Percentiles rank a stretch among this genome's conserved stretches.
Evolutionary conservation across 2,888 invertebrate species (phyloP).

Genomic region (Calameuta pallipes): DNA sequence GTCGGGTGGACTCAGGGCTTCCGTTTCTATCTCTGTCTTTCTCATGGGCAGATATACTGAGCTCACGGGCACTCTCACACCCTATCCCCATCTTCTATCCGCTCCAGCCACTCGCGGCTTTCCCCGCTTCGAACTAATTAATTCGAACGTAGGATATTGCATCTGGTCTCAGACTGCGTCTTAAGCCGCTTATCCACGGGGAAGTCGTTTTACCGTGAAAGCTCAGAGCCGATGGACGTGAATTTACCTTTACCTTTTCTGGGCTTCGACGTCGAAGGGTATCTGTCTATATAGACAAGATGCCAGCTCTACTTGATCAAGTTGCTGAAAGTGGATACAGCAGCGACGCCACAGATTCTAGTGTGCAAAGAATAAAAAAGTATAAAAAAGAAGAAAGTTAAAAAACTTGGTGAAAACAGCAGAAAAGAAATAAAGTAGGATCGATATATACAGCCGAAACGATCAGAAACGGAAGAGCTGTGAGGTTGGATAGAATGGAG

Average conservation of each 20-base stretch:
- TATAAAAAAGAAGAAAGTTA: background rate
- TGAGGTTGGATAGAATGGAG: background rate
- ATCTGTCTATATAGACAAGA: background rate
- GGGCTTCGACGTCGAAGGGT: background rate
- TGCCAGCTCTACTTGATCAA: background rate
- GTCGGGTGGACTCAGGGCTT: background rate
- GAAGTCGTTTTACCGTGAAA: background rate
- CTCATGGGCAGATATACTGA: background rate
- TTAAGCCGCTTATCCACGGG: background rate
- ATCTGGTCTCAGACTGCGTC: constrained; percentile 12
- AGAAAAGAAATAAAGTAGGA: background rate
- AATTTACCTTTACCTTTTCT: background rate
- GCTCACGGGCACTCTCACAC: background rate
- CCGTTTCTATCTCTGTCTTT: background rate
- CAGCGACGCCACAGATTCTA: background rate
- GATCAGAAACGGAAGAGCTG: background rate
- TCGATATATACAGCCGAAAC: background rate
- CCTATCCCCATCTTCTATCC: background rate
- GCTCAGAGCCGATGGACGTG: background rate
- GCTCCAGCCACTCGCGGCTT: background rate
- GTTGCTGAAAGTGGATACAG: background rate
- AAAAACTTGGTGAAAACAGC: background rate
- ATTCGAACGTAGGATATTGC: constrained; percentile 13
- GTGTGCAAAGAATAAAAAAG: background rate
- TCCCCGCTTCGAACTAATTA: constrained; percentile 11